Conservation (phyloP, 2,797 vertebrate genomes). For the Nyctibius grandis region DNA sequence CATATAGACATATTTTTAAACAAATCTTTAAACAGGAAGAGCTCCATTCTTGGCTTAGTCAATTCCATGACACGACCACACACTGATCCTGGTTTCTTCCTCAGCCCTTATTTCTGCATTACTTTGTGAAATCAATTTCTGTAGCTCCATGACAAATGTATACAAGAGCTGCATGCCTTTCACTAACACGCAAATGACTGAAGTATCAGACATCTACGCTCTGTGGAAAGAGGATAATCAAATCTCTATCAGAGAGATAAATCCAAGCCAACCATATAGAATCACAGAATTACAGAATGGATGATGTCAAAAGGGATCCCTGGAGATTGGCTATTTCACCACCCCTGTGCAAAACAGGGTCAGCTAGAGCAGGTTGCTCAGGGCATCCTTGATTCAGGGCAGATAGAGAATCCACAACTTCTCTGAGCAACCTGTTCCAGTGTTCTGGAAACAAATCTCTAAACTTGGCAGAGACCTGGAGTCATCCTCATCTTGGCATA, state of each 20-base stretch:
- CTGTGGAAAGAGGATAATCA: background rate
- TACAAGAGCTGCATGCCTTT: background rate
- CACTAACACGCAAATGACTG: background rate
- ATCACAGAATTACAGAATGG: background rate
- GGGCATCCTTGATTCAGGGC: background rate
- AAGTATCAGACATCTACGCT: background rate
- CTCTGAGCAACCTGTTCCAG: background rate
- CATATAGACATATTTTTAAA: background rate
- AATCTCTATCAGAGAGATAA: background rate
- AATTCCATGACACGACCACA: background rate
- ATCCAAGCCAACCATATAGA: background rate
- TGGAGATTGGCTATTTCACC: background rate
- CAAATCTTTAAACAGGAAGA: background rate
- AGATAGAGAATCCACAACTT: background rate
- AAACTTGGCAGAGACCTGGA: background rate
- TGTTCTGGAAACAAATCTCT: background rate
- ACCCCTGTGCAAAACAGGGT: background rate
- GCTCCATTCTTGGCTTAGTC: background rate
- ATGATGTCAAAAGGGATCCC: background rate
- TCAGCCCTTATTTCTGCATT: background rate
- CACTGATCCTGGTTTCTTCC: background rate
- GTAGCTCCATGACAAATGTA: background rate
- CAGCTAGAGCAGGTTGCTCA: background rate
- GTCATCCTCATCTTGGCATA: background rate
- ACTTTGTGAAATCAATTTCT: background rate